phyloP scores from a whole-genome alignment of 2,888 invertebrate genomes.

The Meghimatium bilineatum region DNA sequence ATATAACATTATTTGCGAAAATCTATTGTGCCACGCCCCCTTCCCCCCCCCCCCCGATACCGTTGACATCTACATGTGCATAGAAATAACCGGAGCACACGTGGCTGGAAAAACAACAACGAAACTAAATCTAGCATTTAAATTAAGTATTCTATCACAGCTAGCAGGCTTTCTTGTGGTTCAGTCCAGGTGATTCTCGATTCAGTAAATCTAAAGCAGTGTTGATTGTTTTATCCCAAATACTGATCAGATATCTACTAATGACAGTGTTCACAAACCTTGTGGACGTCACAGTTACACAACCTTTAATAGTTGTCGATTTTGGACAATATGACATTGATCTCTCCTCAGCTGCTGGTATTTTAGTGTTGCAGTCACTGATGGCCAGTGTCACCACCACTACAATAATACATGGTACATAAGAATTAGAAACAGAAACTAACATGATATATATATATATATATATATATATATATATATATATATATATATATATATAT shows the following conservation, averaged over 20 bases:
- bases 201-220: neutral
- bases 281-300: neutral
- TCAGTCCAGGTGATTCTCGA: neutral
- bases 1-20: too few species aligned
- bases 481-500: too few species aligned
- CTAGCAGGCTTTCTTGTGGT: neutral
- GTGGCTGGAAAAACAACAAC: too few species aligned
- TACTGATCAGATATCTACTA: neutral
- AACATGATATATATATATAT: too few species aligned
- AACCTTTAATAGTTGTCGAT: neutral
- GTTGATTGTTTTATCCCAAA: neutral
- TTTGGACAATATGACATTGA: neutral
- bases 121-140: too few species aligned
- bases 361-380: neutral
- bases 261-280: neutral
- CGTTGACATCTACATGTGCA: too few species aligned
- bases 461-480: too few species aligned
- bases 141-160: neutral
- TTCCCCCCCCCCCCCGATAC: too few species aligned
- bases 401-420: neutral
- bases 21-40: too few species aligned
- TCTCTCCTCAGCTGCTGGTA: neutral
- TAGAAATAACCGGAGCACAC: too few species aligned
- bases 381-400: neutral
- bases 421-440: too few species aligned